Evolutionary conservation across 1,140 invertebrate species (phyloP).

Genomic region (Brachystomella parvula): DNA sequence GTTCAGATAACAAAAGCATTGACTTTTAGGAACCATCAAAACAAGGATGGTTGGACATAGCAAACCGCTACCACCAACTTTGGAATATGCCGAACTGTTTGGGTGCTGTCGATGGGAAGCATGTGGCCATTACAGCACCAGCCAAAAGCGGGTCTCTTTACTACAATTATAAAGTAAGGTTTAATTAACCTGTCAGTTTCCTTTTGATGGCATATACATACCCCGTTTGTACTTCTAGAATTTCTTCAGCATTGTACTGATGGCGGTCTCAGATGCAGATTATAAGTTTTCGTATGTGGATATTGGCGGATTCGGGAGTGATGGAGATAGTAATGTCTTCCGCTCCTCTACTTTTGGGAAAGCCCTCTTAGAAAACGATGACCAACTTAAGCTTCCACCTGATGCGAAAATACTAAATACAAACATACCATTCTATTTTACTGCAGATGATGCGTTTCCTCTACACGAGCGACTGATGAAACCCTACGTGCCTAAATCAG

Average conservation of each 20-base stretch:
- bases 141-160: conserved; percentile 40
- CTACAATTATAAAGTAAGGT: conserved; percentile 45
- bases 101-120: conserved; percentile 43
- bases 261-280: conserved; percentile 26
- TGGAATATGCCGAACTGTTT: conserved; percentile 42
- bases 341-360: conserved; percentile 24
- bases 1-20: too few species aligned
- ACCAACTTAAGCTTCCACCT: conserved; percentile 22
- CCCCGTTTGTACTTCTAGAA: conserved; percentile 21
- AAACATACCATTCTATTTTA: conserved; percentile 33
- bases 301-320: conserved; percentile 36
- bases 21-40: background rate
- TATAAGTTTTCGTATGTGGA: conserved; percentile 38
- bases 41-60: conserved; percentile 39
- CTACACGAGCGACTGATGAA: conserved; percentile 41
- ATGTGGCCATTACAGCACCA: conserved; percentile 38
- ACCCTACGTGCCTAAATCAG: conserved; percentile 39
- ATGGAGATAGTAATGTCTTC: conserved; percentile 35
- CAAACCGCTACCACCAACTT: conserved; percentile 37
- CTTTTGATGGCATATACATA: background rate
- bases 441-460: conserved; percentile 44
- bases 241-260: conserved; percentile 36
- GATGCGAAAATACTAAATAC: conserved; percentile 29
- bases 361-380: conserved; percentile 11
- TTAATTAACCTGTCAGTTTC: conserved; percentile 32